Conservation (phyloP, 2,113 vertebrate genomes). For the Emydura subglobosa region DNA sequence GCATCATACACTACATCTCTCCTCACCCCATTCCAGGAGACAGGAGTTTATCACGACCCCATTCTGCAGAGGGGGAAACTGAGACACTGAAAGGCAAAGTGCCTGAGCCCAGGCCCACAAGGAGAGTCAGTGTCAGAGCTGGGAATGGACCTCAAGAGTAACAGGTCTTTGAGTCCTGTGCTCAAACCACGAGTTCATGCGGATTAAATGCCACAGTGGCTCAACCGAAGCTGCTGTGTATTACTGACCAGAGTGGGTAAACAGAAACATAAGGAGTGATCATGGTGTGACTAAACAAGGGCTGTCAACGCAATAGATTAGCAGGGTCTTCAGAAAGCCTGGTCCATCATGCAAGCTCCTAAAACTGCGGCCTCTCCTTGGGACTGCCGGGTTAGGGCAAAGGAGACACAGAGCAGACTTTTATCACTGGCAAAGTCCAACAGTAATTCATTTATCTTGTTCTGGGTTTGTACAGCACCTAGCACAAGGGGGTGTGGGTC, state of each 20-base stretch:
- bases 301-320: not conserved
- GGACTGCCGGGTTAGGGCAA: not conserved
- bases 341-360: not conserved
- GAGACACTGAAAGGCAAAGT: not conserved
- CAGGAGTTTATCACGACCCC: not conserved
- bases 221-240: not conserved
- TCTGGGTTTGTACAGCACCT: not conserved
- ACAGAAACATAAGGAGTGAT: not conserved
- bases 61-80: not conserved
- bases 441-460: not conserved
- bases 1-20: not conserved
- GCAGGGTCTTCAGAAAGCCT: not conserved
- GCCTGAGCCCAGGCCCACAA: not conserved
- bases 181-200: not conserved
- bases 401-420: not conserved
- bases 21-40: not conserved
- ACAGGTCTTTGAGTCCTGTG: not conserved
- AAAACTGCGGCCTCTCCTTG: not conserved
- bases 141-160: not conserved
- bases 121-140: not conserved
- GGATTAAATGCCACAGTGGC: not conserved
- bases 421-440: not conserved
- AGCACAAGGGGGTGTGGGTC: not conserved
- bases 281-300: not conserved
- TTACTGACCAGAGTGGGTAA: not conserved